Evolutionary conservation across 2,113 vertebrate genomes (phyloP).

Genomic region (Aptenodytes patagonicus): DNA sequence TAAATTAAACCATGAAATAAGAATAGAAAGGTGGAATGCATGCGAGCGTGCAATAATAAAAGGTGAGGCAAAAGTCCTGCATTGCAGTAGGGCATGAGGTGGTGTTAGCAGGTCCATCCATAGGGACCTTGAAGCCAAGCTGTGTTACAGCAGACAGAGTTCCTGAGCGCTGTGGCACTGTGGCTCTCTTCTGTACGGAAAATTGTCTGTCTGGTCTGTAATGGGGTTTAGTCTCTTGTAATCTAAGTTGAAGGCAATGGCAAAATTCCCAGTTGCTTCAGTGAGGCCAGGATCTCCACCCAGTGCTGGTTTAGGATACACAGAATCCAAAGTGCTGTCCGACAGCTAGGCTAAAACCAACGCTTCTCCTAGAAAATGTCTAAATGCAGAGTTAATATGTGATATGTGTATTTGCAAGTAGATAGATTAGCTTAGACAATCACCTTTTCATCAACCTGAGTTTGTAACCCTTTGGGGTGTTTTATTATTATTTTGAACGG

Average conservation of each 20-base stretch:
- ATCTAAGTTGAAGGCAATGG: not conserved
- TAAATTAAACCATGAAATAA: not conserved
- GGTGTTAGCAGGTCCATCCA: fast-evolving
- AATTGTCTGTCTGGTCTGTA: not conserved
- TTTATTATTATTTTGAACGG: not conserved
- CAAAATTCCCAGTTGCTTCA: not conserved
- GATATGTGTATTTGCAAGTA: fast-evolving
- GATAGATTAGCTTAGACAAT: not conserved
- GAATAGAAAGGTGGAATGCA: not conserved
- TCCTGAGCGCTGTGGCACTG: not conserved
- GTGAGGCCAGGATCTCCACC: not conserved
- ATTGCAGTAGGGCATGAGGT: not conserved
- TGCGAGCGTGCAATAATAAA: not conserved
- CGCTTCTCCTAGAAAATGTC: not conserved
- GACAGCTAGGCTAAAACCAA: not conserved
- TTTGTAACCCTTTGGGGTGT: not conserved
- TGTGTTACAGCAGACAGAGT: not conserved
- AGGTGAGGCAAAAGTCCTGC: not conserved
- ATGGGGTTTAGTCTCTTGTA: not conserved
- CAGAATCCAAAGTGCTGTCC: not conserved
- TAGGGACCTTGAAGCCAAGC: not conserved
- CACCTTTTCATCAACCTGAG: not conserved
- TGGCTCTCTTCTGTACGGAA: not conserved
- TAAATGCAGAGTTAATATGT: not conserved
- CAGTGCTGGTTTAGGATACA: fast-evolving